phyloP scores from a whole-genome alignment of 2,113 vertebrate genomes.

The Mesembrinibis cayennensis region DNA sequence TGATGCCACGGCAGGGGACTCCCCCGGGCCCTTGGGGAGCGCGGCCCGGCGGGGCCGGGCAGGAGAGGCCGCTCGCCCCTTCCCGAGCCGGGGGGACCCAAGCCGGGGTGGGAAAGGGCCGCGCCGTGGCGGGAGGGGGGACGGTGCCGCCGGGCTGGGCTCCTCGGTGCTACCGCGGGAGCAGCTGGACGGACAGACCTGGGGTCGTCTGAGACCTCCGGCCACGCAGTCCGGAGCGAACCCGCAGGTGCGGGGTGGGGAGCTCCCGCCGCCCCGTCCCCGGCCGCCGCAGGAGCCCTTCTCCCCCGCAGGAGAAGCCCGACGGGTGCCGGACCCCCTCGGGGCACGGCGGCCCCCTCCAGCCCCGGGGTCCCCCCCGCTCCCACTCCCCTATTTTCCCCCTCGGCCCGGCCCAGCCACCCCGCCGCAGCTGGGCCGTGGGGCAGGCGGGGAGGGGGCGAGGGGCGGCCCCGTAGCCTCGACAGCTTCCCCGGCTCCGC shows the following conservation, averaged over 20 bases:
- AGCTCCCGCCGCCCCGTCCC: neutral
- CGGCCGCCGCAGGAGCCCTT: neutral
- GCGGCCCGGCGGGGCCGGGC: neutral
- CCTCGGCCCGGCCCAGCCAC: fast-evolving
- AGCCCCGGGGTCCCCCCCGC: neutral
- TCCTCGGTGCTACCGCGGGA: neutral
- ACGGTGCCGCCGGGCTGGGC: neutral
- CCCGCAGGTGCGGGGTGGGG: neutral
- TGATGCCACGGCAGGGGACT: neutral
- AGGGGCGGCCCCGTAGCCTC: neutral
- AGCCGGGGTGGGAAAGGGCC: neutral
- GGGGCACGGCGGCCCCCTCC: neutral
- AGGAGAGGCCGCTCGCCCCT: neutral
- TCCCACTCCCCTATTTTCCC: neutral
- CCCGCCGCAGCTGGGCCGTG: neutral
- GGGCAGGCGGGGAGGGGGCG: neutral
- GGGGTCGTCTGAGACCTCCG: neutral
- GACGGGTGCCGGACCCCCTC: neutral
- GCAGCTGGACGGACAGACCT: neutral
- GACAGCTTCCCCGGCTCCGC: neutral
- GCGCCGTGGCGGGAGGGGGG: neutral
- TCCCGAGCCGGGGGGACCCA: neutral
- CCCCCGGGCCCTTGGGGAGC: fast-evolving
- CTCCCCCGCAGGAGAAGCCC: neutral
- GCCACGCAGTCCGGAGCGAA: neutral